Conservation (phyloP, 1,140 invertebrate genomes). For the Stratiolaelaps scimitus region DNA sequence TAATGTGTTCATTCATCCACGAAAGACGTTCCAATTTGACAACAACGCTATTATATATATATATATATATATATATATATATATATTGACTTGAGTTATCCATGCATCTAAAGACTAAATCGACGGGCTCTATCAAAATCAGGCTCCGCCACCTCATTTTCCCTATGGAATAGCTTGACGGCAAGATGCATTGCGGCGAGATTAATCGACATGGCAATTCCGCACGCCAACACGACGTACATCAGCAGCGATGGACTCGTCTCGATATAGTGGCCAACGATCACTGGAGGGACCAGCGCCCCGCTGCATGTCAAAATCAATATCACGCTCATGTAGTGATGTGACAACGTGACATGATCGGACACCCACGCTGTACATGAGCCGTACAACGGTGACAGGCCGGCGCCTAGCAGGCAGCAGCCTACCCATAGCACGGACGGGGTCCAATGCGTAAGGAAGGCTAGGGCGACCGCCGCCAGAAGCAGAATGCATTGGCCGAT, state of each 20-base stretch:
- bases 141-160: not conserved
- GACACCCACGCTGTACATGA: constrained; percentile 45
- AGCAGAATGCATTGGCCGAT: constrained; percentile 15
- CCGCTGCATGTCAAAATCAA: constrained; percentile 44
- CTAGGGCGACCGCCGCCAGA: not conserved
- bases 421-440: constrained; percentile 41
- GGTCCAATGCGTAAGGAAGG: constrained; percentile 13
- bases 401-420: constrained; percentile 42
- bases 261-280: constrained; percentile 41
- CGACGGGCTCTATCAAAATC: not conserved
- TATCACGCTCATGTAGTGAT: constrained; percentile 45
- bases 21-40: not conserved
- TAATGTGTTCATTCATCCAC: not conserved
- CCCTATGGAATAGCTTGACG: constrained; percentile 6
- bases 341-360: constrained; percentile 43
- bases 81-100: too few species aligned
- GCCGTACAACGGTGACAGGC: constrained; percentile 46
- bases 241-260: constrained; percentile 40
- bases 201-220: constrained; percentile 5
- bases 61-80: too few species aligned
- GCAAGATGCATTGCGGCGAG: constrained; percentile 16
- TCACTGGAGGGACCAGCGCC: constrained; percentile 43
- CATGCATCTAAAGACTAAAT: not conserved
- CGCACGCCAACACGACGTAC: constrained; percentile 33
- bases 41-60: too few species aligned